phyloP scores from a whole-genome alignment of 1,140 invertebrate species.

The Tetraneura akinire region DNA sequence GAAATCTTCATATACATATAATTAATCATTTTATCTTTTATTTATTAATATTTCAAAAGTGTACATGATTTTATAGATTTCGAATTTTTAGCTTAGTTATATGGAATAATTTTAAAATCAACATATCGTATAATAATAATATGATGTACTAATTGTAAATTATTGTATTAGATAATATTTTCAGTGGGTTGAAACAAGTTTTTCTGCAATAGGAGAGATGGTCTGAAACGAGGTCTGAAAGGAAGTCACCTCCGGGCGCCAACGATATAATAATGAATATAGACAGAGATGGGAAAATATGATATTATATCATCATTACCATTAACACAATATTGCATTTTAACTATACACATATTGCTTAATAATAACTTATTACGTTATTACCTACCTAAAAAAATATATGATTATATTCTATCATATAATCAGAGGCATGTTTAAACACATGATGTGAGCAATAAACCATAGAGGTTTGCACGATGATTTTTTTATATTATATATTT shows the following conservation, averaged over 20 bases:
- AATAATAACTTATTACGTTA: neutral
- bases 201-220: slow-evolving; percentile 3
- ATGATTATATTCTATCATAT: neutral
- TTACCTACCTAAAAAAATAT: neutral
- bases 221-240: slow-evolving; percentile 1
- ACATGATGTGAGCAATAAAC: neutral
- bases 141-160: no score
- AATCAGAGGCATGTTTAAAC: neutral
- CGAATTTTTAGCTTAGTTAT: no score
- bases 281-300: neutral
- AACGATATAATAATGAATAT: neutral
- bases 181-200: neutral
- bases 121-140: no score
- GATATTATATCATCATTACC: slow-evolving; percentile 4
- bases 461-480: no score
- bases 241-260: neutral
- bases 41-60: no score
- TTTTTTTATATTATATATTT: no score
- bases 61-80: no score
- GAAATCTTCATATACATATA: no score
- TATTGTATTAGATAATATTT: neutral
- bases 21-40: no score
- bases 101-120: no score
- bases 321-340: neutral
- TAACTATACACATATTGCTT: slow-evolving; percentile 10